These are phyloP conservation scores for Umimayanthus chanpuru DNA, from an alignment of 92 coral and sea anemone genomes.

Conservation along the genomic window DNA sequence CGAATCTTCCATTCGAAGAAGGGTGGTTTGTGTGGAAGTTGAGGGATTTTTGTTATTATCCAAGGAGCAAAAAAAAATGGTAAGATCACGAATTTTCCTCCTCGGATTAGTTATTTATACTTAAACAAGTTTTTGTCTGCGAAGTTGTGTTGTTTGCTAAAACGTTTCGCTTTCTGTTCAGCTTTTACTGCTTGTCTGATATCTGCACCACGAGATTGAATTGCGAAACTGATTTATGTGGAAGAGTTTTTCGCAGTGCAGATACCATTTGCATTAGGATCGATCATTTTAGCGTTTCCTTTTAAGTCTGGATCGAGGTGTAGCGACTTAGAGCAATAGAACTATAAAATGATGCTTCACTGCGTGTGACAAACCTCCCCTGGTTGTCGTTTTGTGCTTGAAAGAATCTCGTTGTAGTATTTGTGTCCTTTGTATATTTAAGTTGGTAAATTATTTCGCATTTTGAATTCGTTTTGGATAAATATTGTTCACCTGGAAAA, in stretches of 20 bases:
- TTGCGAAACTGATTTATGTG: constrained; percentile 12
- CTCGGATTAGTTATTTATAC: background rate
- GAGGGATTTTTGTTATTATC: constrained; percentile 9
- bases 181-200: background rate
- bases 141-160: background rate
- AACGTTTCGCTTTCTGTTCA: background rate
- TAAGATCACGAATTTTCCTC: background rate
- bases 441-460: background rate
- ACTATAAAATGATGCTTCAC: background rate
- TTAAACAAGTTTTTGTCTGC: background rate
- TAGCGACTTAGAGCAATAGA: background rate
- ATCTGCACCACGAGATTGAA: background rate
- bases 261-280: background rate
- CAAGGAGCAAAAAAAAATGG: constrained; percentile 32
- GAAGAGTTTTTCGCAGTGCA: background rate
- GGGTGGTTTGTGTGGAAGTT: background rate
- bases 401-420: background rate
- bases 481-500: background rate
- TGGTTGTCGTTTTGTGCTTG: constrained; percentile 16
- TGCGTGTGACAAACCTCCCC: constrained; percentile 16
- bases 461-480: too few species aligned
- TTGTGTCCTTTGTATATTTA: background rate
- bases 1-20: constrained; percentile 48
- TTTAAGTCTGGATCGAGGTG: background rate
- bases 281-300: background rate